Conservation (phyloP, 2,113 vertebrate species). For the Pelecanoides urinatrix region DNA sequence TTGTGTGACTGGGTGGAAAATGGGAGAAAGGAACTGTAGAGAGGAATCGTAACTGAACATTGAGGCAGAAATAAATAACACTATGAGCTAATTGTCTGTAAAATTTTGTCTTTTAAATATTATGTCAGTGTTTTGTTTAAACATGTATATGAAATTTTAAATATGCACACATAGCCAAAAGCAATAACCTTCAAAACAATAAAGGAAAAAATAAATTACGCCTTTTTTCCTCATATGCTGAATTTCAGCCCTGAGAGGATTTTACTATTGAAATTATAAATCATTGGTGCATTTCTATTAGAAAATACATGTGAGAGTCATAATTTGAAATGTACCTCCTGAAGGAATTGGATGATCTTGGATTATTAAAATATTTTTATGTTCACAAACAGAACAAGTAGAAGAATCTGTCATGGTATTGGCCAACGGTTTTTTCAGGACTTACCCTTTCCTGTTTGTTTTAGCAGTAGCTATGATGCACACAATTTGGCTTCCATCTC, state of each 20-base stretch:
- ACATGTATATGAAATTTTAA: neutral
- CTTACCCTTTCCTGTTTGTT: neutral
- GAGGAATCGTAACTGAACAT: neutral
- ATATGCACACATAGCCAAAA: neutral
- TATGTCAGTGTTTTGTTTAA: neutral
- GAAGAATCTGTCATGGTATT: neutral
- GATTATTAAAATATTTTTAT: neutral
- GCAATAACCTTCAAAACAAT: neutral
- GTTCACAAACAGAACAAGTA: neutral
- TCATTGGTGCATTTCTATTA: neutral
- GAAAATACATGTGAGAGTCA: neutral
- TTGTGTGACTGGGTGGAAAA: neutral
- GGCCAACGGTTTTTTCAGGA: neutral
- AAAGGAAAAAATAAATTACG: neutral
- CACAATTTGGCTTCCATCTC: neutral
- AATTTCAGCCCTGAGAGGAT: constrained; percentile 3
- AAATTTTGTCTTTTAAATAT: neutral
- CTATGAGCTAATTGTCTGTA: neutral
- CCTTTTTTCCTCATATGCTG: neutral
- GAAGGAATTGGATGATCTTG: neutral
- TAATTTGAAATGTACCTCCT: neutral
- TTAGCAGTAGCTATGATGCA: neutral
- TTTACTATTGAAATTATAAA: neutral
- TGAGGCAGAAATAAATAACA: neutral
- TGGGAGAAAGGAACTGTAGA: neutral